Conservation (phyloP, 2,888 invertebrate species). For the Zeuzera pyrina region DNA sequence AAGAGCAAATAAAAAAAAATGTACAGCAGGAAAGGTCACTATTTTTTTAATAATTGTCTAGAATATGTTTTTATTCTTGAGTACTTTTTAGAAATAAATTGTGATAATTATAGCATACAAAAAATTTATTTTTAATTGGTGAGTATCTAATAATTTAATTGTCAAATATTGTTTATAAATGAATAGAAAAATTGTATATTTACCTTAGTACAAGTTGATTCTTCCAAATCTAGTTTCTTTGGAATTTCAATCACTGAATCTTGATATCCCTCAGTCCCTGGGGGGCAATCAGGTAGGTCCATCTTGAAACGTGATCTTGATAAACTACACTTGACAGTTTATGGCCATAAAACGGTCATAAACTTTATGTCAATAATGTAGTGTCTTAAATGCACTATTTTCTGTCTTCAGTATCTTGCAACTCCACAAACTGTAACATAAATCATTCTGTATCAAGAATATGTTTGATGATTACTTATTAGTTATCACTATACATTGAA, state of each 20-base stretch:
- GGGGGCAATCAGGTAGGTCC: slow-evolving; percentile 66
- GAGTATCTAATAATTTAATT: too few species aligned
- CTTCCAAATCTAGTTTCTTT: slow-evolving; percentile 35
- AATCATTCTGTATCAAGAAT: slow-evolving; percentile 22
- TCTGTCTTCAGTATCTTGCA: slow-evolving; percentile 13
- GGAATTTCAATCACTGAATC: slow-evolving; percentile 55
- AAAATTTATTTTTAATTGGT: too few species aligned
- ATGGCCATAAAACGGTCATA: slow-evolving; percentile 53
- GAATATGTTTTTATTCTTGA: too few species aligned
- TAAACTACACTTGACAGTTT: slow-evolving; percentile 62
- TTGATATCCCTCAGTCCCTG: slow-evolving; percentile 63
- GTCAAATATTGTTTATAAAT: too few species aligned
- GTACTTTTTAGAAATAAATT: too few species aligned
- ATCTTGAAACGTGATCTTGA: slow-evolving; percentile 62
- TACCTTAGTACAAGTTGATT: slow-evolving; percentile 47
- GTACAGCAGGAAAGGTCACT: too few species aligned
- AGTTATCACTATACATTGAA: slow-evolving; percentile 2
- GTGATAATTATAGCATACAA: too few species aligned
- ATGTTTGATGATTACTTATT: slow-evolving; percentile 3
- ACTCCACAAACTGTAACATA: slow-evolving; percentile 34
- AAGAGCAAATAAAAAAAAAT: too few species aligned
- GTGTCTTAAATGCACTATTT: slow-evolving; percentile 34
- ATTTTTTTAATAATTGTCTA: too few species aligned
- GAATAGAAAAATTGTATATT: slow-evolving; percentile 33
- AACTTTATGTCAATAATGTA: slow-evolving; percentile 34